A percentile compares a stretch with the other conserved stretches of the same genome.
phyloP scores from a whole-genome alignment of 2,113 vertebrate species.

The Jacana jacana region DNA sequence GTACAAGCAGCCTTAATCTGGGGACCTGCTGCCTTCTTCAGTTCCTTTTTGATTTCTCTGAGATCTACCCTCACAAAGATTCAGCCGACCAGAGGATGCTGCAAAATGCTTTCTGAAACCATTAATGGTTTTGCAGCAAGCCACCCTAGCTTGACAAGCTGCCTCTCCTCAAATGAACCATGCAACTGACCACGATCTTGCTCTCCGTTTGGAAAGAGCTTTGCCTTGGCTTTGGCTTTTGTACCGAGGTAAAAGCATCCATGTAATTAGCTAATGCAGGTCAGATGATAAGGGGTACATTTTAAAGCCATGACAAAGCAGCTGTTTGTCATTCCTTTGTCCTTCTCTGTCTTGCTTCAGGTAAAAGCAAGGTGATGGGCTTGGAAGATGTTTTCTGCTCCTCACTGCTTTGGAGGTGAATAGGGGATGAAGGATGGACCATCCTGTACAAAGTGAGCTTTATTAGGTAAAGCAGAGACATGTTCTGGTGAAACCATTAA shows the following conservation, averaged over 20 bases:
- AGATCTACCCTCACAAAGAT: neutral
- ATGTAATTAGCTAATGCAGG: neutral
- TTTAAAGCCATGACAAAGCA: neutral
- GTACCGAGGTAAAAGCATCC: neutral
- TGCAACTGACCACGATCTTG: neutral
- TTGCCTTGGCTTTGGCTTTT: neutral
- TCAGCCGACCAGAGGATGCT: constrained; percentile 16
- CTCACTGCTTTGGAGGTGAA: neutral
- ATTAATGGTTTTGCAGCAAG: constrained; percentile 50
- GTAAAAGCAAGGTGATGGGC: neutral
- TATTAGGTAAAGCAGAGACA: neutral
- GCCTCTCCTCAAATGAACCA: neutral
- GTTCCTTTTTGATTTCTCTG: neutral
- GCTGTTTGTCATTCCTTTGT: neutral
- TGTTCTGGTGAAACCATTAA: neutral
- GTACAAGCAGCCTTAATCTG: constrained; percentile 28
- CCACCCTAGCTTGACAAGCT: neutral
- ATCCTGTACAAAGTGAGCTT: neutral
- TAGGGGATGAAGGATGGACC: neutral
- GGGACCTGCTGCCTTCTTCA: neutral
- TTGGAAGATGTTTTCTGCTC: neutral
- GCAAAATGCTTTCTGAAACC: constrained; percentile 29
- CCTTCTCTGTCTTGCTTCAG: neutral
- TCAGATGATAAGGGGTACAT: neutral
- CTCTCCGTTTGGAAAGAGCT: neutral